Percentiles rank a stretch among this genome's conserved stretches.
Evolutionary conservation across 1,140 invertebrate genomes (phyloP).

Genomic region (Samia ricini): DNA sequence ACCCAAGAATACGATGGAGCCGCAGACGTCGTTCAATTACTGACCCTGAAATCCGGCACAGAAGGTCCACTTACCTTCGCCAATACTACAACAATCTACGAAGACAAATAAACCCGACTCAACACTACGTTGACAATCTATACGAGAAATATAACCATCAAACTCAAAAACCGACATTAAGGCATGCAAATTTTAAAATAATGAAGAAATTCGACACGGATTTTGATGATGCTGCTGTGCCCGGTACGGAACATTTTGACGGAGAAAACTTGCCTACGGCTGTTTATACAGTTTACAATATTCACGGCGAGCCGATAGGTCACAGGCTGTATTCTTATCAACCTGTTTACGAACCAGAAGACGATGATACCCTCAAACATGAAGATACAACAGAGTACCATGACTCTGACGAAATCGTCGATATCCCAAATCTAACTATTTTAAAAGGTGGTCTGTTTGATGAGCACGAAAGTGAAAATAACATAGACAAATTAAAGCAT

Average conservation of each 20-base stretch:
- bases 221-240: conserved; percentile 45
- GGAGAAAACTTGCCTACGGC: conserved; percentile 64
- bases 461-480: conserved; percentile 48
- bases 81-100: conserved; percentile 69
- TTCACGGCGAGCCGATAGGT: conserved; percentile 66
- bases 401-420: conserved; percentile 36
- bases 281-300: conserved; percentile 69
- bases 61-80: conserved; percentile 71
- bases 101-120: conserved; percentile 44
- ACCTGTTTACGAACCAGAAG: conserved; percentile 70
- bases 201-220: conserved; percentile 67
- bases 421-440: conserved; percentile 45
- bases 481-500: conserved; percentile 67
- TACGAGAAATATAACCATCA: conserved; percentile 68
- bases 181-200: conserved; percentile 68
- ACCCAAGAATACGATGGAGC: conserved; percentile 89
- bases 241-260: conserved; percentile 36
- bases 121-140: conserved; percentile 55
- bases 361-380: conserved; percentile 49
- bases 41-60: conserved; percentile 69
- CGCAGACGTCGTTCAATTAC: conserved; percentile 81
- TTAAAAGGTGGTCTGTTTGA: conserved; percentile 65
- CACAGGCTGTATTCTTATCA: conserved; percentile 70
- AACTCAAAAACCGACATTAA: conserved; percentile 57
- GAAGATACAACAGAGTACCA: conserved; percentile 45